These are phyloP conservation scores for Ictalurus punctatus DNA, from an alignment of 2,113 vertebrate genomes.

Conservation along the genomic window DNA sequence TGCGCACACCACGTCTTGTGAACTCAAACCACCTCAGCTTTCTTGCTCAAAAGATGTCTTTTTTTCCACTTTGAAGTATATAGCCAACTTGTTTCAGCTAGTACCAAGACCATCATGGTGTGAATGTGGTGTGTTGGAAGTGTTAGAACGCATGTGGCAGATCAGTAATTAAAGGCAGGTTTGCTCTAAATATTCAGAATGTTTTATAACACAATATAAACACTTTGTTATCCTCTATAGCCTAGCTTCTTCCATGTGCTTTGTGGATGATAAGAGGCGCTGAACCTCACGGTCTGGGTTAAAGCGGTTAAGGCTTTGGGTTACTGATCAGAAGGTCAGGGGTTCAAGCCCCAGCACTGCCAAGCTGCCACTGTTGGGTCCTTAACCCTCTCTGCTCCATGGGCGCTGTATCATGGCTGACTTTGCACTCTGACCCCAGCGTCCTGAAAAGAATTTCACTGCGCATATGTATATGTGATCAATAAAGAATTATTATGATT, in stretches of 20 bases:
- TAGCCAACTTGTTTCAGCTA: not conserved
- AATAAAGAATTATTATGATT: too few species aligned
- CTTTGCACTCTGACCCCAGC: too few species aligned
- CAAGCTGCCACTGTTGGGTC: too few species aligned
- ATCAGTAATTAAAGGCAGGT: not conserved
- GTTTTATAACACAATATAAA: not conserved
- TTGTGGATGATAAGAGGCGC: not conserved
- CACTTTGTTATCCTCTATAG: not conserved
- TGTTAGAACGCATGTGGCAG: not conserved
- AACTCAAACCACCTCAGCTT: not conserved
- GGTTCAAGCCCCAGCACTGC: too few species aligned
- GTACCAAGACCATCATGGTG: not conserved
- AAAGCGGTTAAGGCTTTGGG: too few species aligned
- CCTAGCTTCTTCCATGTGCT: not conserved
- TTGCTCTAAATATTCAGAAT: not conserved
- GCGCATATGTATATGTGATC: too few species aligned
- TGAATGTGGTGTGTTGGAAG: not conserved
- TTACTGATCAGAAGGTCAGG: too few species aligned
- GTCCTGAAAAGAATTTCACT: too few species aligned
- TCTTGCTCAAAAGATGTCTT: not conserved
- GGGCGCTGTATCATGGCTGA: too few species aligned
- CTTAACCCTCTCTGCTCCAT: too few species aligned
- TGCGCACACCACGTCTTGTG: not conserved
- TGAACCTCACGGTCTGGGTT: not conserved
- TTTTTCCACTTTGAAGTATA: not conserved